Percentiles rank a stretch among this genome's conserved stretches.
phyloP scores from a whole-genome alignment of 2,113 vertebrate species.

The Dasyurus viverrinus region DNA sequence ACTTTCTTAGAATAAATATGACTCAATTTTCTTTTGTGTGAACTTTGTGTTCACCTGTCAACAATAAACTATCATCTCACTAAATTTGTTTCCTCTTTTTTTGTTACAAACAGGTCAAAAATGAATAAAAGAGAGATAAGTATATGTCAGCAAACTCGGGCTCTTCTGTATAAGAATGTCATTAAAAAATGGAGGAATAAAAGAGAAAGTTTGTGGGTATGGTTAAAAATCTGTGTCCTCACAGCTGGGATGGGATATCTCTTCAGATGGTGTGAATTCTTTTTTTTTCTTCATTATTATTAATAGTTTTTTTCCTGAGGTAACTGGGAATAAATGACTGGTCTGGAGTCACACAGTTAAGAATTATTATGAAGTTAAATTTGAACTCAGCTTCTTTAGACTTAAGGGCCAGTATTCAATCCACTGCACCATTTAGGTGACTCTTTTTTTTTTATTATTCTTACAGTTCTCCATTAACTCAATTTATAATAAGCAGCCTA shows the following conservation, averaged over 20 bases:
- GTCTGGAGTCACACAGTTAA: too few relatives aligned
- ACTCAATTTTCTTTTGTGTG: not conserved
- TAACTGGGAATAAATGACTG: too few relatives aligned
- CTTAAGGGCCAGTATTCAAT: too few relatives aligned
- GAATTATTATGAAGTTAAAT: too few relatives aligned
- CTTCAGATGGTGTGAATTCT: not conserved
- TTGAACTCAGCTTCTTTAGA: too few relatives aligned
- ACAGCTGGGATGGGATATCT: not conserved
- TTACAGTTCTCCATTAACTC: not conserved
- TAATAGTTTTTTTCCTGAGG: too few relatives aligned
- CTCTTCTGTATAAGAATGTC: constrained; percentile 81
- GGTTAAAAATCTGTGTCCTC: constrained; percentile 1
- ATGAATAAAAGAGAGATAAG: constrained; percentile 62
- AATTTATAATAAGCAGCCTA: constrained; percentile 2
- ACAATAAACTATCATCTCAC: not conserved
- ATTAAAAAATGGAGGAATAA: constrained; percentile 82
- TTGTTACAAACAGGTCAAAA: constrained; percentile 54
- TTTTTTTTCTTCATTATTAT: not conserved
- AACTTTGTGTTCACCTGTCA: not conserved
- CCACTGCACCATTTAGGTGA: too few relatives aligned
- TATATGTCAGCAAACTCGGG: constrained; percentile 77
- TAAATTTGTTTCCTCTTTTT: not conserved
- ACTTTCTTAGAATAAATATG: not conserved
- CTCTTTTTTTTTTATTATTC: too few relatives aligned
- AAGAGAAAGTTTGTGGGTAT: constrained; percentile 78